A percentile compares a stretch with the other conserved stretches of the same genome.
Conservation (phyloP, 37 sponge, comb jelly and placozoan genomes). For the Haliclona indistincta region DNA sequence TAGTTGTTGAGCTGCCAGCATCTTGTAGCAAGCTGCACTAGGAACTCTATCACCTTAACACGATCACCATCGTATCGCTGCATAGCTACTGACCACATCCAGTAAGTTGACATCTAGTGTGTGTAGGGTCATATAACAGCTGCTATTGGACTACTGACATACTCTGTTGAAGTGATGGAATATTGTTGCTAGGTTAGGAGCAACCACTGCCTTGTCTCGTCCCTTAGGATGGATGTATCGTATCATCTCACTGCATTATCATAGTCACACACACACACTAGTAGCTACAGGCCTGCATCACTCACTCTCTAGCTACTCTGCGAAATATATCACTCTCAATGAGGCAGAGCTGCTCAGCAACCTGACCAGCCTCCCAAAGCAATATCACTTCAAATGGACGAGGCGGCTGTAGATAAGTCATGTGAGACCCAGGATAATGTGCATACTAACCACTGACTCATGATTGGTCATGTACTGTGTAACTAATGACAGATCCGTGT, state of each 20-base stretch:
- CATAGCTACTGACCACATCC: conserved; percentile 52
- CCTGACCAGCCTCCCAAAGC: conserved; percentile 39
- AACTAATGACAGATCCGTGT: background rate
- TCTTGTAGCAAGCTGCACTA: conserved; percentile 25
- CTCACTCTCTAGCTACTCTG: conserved; percentile 25
- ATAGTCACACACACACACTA: background rate
- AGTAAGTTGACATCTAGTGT: conserved; percentile 56
- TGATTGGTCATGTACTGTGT: background rate
- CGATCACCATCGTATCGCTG: conserved; percentile 36
- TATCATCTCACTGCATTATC: conserved; percentile 41
- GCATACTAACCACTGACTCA: background rate
- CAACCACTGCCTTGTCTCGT: conserved; percentile 22
- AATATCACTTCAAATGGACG: conserved; percentile 54
- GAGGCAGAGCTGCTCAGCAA: conserved; percentile 62
- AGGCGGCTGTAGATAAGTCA: conserved; percentile 9
- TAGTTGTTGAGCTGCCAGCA: conserved; percentile 60
- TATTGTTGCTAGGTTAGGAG: conserved; percentile 50
- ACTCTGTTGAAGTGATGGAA: conserved; percentile 67
- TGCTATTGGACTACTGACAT: background rate
- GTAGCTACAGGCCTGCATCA: background rate
- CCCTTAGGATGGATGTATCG: conserved; percentile 35
- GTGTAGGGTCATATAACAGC: background rate
- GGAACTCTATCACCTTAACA: conserved; percentile 34
- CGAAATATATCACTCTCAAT: conserved; percentile 49
- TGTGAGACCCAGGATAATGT: background rate